Evolutionary conservation across 2,888 invertebrate genomes (phyloP), one percentile per base, ranked within the genome.

Genomic region (Eilema caniola): DNA sequence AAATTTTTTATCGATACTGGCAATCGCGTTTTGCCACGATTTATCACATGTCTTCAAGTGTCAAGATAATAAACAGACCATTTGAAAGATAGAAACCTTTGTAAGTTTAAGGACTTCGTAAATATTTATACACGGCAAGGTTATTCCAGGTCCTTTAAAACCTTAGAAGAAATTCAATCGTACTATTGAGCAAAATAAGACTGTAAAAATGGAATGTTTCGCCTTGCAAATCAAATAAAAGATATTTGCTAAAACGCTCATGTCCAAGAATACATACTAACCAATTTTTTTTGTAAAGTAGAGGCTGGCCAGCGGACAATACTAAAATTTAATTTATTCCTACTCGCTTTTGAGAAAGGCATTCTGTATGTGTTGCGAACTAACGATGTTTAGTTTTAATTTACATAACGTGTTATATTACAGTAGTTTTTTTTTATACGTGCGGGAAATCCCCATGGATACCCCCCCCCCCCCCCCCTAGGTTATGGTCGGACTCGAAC

Each of bases 251-350:
- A 69, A 71, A 80, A 64, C 59, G 67, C 62, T 71, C 62, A 24
- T 56, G 53, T 69, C 60, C 20, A 24, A 60, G 60, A 60, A 60
- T 20, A 24, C 28, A 60, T 28, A 28, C 31, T 61, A 31, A 67
- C 68, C 67, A 70, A 67, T 66, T 60, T 63, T n/a, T 65, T 69
- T 62, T 25, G 70, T 70, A 28, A 74, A 72, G 71, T 33, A 76
- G 62, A 76, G 71, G 47, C 69, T 75, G 62, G 53, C 69, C 67
- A 71, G 47, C 75, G 77, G 72, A 84, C 78, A 85, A 84, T 84
- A 67, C 75, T 68, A 65, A 81, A 77, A 79, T 81, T 81, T 80
- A 83, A 85, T 85, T 72, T 82, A 85, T 83, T 78, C 79, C 67
- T 75, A 73, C 73, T 72, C 71, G 31, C 67, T 74, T 74, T 85